Conservation (phyloP, 2,113 vertebrate species). For the Pterocles orientalis region DNA sequence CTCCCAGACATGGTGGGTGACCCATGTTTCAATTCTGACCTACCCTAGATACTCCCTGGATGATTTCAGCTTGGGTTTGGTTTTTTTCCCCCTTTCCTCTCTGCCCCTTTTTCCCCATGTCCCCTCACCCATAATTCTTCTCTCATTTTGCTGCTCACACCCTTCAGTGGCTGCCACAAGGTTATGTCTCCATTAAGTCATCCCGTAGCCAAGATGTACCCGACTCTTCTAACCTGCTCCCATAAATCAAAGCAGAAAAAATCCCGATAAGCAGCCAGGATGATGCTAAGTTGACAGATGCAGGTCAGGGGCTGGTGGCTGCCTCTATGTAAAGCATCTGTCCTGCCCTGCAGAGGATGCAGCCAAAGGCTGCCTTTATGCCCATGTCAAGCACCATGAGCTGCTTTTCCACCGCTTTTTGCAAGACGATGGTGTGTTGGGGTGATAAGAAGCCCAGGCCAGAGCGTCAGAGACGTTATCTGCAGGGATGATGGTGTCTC, state of each 20-base stretch:
- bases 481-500: slow-evolving; percentile 5
- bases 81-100: not conserved
- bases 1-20: not conserved
- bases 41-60: not conserved
- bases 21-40: not conserved
- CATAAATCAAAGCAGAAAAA: slow-evolving; percentile 33
- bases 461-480: slow-evolving; percentile 19
- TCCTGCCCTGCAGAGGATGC: not conserved
- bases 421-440: not conserved
- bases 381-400: not conserved
- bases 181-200: slow-evolving; percentile 1
- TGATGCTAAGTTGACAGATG: not conserved
- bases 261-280: not conserved
- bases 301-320: not conserved
- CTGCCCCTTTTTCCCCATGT: not conserved
- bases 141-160: not conserved
- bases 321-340: not conserved
- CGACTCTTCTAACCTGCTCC: not conserved
- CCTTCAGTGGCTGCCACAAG: not conserved
- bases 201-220: not conserved
- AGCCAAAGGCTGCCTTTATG: not conserved
- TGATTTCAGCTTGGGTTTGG: not conserved
- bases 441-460: slow-evolving; percentile 17
- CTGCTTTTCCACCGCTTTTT: not conserved
- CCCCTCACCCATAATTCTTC: not conserved